Conservation (phyloP, 2,797 vertebrate species). For the Cheirogaleus major region DNA sequence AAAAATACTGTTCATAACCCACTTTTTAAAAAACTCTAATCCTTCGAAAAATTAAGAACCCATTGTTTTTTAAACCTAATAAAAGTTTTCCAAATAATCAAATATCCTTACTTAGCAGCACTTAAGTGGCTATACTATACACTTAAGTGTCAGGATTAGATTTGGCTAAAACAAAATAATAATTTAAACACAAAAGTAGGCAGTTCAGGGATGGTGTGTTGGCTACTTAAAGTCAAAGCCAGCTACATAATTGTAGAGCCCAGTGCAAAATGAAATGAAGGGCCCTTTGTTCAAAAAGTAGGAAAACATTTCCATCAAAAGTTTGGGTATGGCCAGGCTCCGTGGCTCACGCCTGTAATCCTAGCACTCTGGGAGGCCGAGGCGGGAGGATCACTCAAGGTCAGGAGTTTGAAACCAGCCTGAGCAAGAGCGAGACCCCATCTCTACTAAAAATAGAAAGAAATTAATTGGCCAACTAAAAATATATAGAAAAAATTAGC, state of each 20-base stretch:
- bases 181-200: background rate
- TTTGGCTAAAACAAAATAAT: background rate
- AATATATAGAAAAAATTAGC: too few relatives aligned
- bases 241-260: background rate
- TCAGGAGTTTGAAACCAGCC: background rate
- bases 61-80: background rate
- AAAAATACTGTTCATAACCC: background rate
- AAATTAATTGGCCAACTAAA: too few relatives aligned
- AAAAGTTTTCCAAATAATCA: conserved; percentile 1
- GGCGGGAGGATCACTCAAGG: background rate
- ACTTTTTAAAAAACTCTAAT: background rate
- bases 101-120: background rate
- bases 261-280: background rate
- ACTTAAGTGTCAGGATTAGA: background rate
- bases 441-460: too few relatives aligned
- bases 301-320: background rate
- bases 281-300: background rate
- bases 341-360: background rate
- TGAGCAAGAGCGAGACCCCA: background rate
- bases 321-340: background rate
- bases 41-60: background rate
- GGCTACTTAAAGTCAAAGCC: background rate
- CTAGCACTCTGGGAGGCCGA: background rate
- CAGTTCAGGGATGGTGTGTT: background rate
- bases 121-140: background rate